Percentiles rank a stretch among this genome's conserved stretches.
Evolutionary conservation across 2,888 invertebrate species (phyloP).

Genomic region (Scrobipalpa costella): DNA sequence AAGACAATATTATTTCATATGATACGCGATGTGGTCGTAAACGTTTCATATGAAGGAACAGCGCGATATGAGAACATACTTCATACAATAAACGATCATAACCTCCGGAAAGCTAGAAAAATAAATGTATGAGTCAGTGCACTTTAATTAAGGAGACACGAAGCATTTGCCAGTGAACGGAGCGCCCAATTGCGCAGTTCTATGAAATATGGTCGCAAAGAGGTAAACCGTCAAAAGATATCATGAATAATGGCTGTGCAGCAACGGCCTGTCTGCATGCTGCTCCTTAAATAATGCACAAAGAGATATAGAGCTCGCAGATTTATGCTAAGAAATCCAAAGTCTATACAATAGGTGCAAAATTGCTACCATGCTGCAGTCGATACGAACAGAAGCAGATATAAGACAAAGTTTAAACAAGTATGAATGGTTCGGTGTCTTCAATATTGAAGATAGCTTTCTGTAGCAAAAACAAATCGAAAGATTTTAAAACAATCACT

Average conservation of each 20-base stretch:
- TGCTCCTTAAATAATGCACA: constrained; percentile 9
- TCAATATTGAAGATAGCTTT: background rate
- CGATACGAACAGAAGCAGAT: background rate
- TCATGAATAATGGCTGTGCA: constrained; percentile 39
- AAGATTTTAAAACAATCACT: constrained; percentile 10
- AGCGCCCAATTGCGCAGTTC: constrained; percentile 37
- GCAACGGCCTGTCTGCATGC: constrained; percentile 22
- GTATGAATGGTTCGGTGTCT: background rate
- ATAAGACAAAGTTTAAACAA: constrained; percentile 6
- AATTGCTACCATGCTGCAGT: background rate
- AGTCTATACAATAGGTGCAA: background rate
- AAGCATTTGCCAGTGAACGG: constrained; percentile 15
- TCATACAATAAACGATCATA: constrained; percentile 22
- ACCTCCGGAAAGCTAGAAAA: constrained; percentile 29
- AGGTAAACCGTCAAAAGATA: constrained; percentile 39
- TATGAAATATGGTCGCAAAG: constrained; percentile 38
- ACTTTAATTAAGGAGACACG: constrained; percentile 40
- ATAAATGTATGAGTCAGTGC: constrained; percentile 36
- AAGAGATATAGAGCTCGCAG: background rate
- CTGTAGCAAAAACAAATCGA: background rate
- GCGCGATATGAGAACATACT: constrained; percentile 25
- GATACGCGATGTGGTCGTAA: constrained; percentile 31
- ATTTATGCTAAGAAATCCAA: constrained; percentile 7
- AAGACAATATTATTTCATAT: constrained; percentile 28
- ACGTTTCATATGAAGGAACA: constrained; percentile 27